phyloP scores from a whole-genome alignment of 2,113 vertebrate genomes.

The Lates calcarifer region DNA sequence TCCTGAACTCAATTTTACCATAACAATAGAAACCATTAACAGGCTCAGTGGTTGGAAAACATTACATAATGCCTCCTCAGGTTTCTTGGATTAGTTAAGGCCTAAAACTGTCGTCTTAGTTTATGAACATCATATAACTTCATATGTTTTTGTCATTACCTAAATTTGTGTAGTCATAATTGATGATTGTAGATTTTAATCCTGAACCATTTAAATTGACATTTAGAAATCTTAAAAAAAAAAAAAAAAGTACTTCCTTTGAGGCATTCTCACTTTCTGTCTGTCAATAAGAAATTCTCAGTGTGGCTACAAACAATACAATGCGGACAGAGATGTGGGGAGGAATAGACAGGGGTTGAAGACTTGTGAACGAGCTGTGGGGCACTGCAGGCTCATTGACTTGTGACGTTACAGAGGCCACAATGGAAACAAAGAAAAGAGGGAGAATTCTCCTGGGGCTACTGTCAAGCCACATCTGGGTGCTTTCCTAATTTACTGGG shows the following conservation, averaged over 20 bases:
- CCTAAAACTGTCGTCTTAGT: slow-evolving; percentile 13
- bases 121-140: slow-evolving; percentile 2
- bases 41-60: slow-evolving; percentile 42
- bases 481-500: slow-evolving; percentile 40
- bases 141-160: not conserved
- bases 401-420: not conserved
- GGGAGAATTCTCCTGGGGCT: not conserved
- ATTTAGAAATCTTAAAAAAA: not conserved
- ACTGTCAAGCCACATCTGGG: slow-evolving; percentile 12
- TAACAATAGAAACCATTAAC: slow-evolving; percentile 72
- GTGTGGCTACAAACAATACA: not conserved
- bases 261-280: not conserved
- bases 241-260: not conserved
- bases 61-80: slow-evolving; percentile 7
- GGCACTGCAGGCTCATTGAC: slow-evolving; percentile 8
- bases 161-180: not conserved
- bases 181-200: not conserved
- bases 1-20: slow-evolving; percentile 65
- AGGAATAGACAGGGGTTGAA: no score
- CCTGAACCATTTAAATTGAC: not conserved
- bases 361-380: not conserved
- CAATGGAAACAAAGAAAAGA: slow-evolving; percentile 7
- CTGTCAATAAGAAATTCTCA: not conserved
- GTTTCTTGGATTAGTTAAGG: slow-evolving; percentile 25
- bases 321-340: no score